phyloP scores from a whole-genome alignment of 1,140 invertebrate genomes.

The Monochamus saltuarius region DNA sequence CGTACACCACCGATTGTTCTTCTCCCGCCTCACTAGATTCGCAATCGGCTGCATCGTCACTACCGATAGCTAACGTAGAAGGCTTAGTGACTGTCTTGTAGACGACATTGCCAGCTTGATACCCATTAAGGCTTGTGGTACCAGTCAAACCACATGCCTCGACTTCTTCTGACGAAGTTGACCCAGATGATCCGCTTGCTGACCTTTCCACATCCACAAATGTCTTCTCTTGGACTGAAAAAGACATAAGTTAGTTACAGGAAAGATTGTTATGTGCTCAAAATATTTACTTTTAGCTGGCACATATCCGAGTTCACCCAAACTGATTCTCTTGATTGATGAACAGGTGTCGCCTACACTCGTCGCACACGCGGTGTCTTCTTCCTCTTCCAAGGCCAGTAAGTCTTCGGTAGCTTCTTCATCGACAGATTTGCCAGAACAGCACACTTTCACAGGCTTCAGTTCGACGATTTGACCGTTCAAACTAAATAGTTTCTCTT shows the following conservation, averaged over 20 bases:
- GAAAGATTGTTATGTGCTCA: no score
- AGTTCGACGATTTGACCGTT: constrained; percentile 45
- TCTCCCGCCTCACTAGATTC: not conserved
- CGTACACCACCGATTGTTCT: no score
- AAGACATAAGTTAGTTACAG: no score
- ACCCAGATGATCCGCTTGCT: no score
- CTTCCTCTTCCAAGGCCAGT: constrained; percentile 26
- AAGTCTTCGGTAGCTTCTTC: constrained; percentile 42
- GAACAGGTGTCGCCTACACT: constrained; percentile 10
- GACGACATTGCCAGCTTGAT: constrained; percentile 7
- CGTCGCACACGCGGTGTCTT: constrained; percentile 13
- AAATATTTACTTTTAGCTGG: constrained; percentile 33
- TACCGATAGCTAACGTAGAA: not conserved
- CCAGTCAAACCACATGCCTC: no score
- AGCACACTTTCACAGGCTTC: constrained; percentile 29
- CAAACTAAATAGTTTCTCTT: constrained; percentile 38
- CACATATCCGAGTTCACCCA: constrained; percentile 40
- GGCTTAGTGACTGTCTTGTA: constrained; percentile 12
- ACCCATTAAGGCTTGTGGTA: no score
- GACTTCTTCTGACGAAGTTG: no score
- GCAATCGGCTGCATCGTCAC: not conserved
- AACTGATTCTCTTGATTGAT: constrained; percentile 29
- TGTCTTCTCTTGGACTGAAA: no score
- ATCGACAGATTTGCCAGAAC: constrained; percentile 22
- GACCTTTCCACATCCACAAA: no score